Conservation (phyloP, 37 sponge, comb jelly and placozoan genomes). For the Cladorhizidae sp. region DNA sequence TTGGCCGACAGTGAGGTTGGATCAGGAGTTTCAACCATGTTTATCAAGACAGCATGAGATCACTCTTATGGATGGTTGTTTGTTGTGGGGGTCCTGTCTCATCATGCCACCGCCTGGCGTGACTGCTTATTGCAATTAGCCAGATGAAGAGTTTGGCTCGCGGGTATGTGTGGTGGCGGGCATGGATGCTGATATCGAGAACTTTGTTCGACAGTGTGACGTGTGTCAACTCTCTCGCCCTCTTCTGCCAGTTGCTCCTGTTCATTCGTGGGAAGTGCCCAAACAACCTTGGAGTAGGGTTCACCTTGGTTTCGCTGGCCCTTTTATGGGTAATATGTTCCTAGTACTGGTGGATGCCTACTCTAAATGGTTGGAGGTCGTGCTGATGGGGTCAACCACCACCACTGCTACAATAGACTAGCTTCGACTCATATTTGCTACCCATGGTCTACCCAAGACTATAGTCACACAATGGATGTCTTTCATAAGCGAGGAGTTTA, state of each 20-base stretch:
- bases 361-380: not conserved
- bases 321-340: too few species aligned
- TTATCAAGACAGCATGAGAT: not conserved
- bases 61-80: not conserved
- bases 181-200: conserved; percentile 40
- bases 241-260: conserved; percentile 18
- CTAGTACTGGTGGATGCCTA: too few species aligned
- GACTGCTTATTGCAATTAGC: conserved; percentile 10
- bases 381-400: too few species aligned
- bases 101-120: conserved; percentile 7
- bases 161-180: conserved; percentile 50
- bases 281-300: not conserved
- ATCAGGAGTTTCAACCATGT: not conserved
- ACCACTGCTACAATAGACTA: too few species aligned
- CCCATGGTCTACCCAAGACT: conserved; percentile 16
- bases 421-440: conserved; percentile 12
- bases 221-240: not conserved
- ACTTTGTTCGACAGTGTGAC: not conserved
- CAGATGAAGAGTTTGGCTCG: conserved; percentile 38
- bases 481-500: conserved; percentile 32
- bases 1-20: too few species aligned
- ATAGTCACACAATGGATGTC: conserved; percentile 22
- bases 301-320: not conserved
- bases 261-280: conserved; percentile 21
- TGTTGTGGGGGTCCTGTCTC: not conserved